Base-by-base conservation (phyloP, 2,797 vertebrate species). In the Smutsia temminckii region DNA sequence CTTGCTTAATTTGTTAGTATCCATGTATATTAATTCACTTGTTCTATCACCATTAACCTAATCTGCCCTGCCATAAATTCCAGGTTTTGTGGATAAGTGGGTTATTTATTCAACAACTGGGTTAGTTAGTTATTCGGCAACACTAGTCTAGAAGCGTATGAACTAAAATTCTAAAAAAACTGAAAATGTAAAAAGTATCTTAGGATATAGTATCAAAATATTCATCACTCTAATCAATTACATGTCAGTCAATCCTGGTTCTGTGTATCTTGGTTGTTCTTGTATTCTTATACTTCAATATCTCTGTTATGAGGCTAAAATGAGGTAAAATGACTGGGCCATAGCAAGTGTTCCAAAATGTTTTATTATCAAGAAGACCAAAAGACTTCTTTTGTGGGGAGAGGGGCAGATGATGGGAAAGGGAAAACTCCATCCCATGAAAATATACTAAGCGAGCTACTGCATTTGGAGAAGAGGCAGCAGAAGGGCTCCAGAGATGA, bases 141-240 rank as follows among this genome's bases (percentile, higher is more conserved):
- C 3, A 29, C 14, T 78, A 74, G 14, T 84, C 40, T 21, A 93
- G 29, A 68, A 55, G 13, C 27, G 40, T 25, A 57, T n/a, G 8
- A 95, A 80, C 64, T 93, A 81, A 90, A 92, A 90, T 61, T 81
- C 42, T 68, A 83, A 71, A 42, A 59, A 64, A 95, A 87, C 63
- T 64, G 77, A 75, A 86, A 51, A 88, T 59, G 71, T 57, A 92
- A 94, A 87, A 0, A 75, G 42, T 83, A 85, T 90, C 87, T 94
- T 57, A 79, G 4, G 10, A 74, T 55, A 66, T 8, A 53, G 55
- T 79, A 77, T 92, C 66, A 87, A 91, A 84, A 40, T 21, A 68
- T 51, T 84, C 63, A 64, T 55, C 32, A 75, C 74, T 94, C 32
- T 66, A 63, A 55, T 79, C 57, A 95, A 16, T 66, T 51, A 27